Evolutionary conservation across 2,888 invertebrate species (phyloP), one percentile per base, ranked within the genome.

Genomic region (Acronicta aceris): DNA sequence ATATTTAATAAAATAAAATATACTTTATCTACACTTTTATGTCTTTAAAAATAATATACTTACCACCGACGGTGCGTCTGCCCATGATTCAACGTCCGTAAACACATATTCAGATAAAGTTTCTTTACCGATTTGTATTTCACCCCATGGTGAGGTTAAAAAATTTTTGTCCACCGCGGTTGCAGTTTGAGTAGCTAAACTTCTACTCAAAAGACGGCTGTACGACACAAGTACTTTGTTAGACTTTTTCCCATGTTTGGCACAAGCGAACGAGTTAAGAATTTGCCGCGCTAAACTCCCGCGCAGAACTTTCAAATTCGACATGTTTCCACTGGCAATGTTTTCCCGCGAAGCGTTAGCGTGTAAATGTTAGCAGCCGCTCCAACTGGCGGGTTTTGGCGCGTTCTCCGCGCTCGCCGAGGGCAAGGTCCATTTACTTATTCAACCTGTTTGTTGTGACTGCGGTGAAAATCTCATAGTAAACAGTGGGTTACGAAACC

Each of bases 11-110:
- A 27, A 27, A 5, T 27, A 27, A 27, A 27, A 27, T 21, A 3
- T 2, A 21, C 1, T 27, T 7, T 6, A 27, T 27, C 4, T 5
- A 27, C 12, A 12, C 10, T 1, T 12, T 12, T 5, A 1, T 33
- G 33, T 2, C 4, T n/a, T n/a, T 38, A n/a, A 0, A 5, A 5
- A 13, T 6, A 33, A 2, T n/a, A 16, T 68, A 95, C 96, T 96
- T 91, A 97, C 97, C 90, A 96, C 92, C 60, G 96, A 95, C 27
- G 96, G 95, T 69, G 95, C 90, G 73, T 96, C 95, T 10, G 95
- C 88, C 95, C 95, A 96, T 63, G 95, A 81, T 47, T 95, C 95
- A 30, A 93, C 75, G 73, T 95, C 93, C 66, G 93, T 90, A 90
- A 96, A 96, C 58, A 96, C 87, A 85, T 93, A 94, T 40, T 97